Base-by-base conservation (phyloP, 2,888 invertebrate species). In the Entomobrya proxima region DNA sequence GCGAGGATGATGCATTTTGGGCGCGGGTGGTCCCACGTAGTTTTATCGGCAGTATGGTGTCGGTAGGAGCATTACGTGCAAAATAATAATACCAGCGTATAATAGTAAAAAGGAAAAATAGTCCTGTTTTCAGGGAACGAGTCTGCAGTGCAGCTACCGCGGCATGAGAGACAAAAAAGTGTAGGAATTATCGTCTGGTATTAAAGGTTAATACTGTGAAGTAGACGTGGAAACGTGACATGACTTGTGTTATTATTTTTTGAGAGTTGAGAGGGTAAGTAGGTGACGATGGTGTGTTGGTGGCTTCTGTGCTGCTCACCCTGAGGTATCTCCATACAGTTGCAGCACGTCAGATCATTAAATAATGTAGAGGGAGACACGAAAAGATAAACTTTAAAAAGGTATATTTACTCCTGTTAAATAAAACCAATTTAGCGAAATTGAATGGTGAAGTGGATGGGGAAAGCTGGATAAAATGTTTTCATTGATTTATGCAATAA, bases 131-230 rank as follows among this genome's bases (percentile, higher is more conserved):
- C 21, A 37, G 64, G 64, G 15, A 11, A 35, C 35, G 64, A 35
- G 37, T 37, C 64, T 67, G 64, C 64, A 67, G 64, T 67, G 64
- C 64, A 37, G 61, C 61, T 35, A 13, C 9, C n/a, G n/a, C 15
- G 21, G 5, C 9, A 7, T 52, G 40, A 18, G 18, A 27, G 35
- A 37, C 21, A 37, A 4, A 24, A 32, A 58, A 61, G 30, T 30
- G 61, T n/a, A 61, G 32, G 30, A 32, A 18, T 55, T 24, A 15
- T n/a, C 21, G 21, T 21, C 13, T 37, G 11, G 64, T 21, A 32
- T 18, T 11, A 50, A 18, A 67, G 37, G 64, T 67, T 67, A 67
- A 37, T 37, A 21, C 21, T 35, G 64, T 67, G 64, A 40, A 67
- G 64, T 67, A 37, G 21, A 37, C 21, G 37, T 6, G 13, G n/a